Evolutionary conservation across 2,797 vertebrate genomes (phyloP).

Genomic region (Thalassophryne amazonica): DNA sequence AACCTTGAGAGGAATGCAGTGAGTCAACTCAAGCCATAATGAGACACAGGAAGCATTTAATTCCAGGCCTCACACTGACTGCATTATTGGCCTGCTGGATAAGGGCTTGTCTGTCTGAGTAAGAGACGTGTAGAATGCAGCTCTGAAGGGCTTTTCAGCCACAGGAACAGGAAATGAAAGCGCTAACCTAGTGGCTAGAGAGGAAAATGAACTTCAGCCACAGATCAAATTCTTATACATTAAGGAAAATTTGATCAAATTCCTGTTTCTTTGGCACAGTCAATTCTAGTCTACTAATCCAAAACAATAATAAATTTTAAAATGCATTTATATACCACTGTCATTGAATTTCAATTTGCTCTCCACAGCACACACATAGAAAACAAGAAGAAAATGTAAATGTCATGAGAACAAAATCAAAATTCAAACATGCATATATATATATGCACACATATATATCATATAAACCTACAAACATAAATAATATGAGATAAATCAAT

Average conservation of each 20-base stretch:
- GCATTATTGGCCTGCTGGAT: conserved; percentile 72
- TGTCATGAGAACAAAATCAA: no score
- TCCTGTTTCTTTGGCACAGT: background rate
- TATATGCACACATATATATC: no score
- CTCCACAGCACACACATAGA: no score
- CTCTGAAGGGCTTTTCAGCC: conserved; percentile 54
- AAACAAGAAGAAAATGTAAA: no score
- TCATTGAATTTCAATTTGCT: no score
- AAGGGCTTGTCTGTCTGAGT: conserved; percentile 64
- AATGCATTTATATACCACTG: no score
- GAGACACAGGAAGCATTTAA: conserved; percentile 78
- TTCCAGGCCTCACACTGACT: conserved; percentile 72
- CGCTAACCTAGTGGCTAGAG: conserved; percentile 10
- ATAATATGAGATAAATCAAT: no score
- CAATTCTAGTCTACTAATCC: background rate
- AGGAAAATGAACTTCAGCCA: conserved; percentile 32
- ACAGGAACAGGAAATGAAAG: conserved; percentile 53
- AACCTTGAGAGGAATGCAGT: conserved; percentile 71
- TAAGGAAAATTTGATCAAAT: background rate
- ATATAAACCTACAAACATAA: no score
- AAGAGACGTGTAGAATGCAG: conserved; percentile 54
- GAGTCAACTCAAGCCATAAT: conserved; percentile 70
- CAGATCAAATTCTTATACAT: conserved; percentile 4
- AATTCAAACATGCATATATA: no score
- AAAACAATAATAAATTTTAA: no score